phyloP scores from a whole-genome alignment of 2,113 vertebrate genomes.

The human region DNA sequence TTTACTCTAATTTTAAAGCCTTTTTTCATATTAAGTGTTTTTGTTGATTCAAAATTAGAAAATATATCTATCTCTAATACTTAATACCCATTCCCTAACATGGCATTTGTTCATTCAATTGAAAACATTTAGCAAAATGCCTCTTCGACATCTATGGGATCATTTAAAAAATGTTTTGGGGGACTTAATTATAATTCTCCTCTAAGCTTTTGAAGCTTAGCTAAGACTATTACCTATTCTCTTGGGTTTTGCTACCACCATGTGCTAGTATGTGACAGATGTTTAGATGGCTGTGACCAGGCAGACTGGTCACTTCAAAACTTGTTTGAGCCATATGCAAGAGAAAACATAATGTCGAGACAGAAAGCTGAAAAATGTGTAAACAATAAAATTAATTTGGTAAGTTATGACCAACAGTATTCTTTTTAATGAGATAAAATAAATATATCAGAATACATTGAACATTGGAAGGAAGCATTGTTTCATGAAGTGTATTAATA shows the following conservation, averaged over 20 bases:
- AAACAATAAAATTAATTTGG: not conserved
- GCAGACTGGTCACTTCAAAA: not conserved
- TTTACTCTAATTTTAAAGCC: not conserved
- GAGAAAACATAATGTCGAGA: not conserved
- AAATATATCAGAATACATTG: not conserved
- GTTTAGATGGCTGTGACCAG: not conserved
- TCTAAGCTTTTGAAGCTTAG: not conserved
- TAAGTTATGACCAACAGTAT: not conserved
- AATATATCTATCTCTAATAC: not conserved
- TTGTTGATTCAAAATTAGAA: slow-evolving; percentile 1
- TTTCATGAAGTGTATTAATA: not conserved
- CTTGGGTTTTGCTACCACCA: not conserved
- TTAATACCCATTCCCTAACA: not conserved
- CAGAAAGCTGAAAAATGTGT: not conserved
- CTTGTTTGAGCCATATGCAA: not conserved
- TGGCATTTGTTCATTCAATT: not conserved
- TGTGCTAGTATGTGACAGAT: not conserved
- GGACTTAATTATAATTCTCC: slow-evolving; percentile 42
- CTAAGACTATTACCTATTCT: not conserved
- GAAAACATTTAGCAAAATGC: slow-evolving; percentile 10
- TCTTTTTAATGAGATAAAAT: not conserved
- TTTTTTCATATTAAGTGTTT: not conserved
- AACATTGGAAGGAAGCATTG: not conserved
- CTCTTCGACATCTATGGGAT: not conserved
- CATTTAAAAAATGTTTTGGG: not conserved